A percentile compares a stretch with the other conserved stretches of the same genome.
These are phyloP conservation scores for Neodiprion lecontei DNA, from an alignment of 1,140 invertebrate genomes.

Conservation along the genomic window DNA sequence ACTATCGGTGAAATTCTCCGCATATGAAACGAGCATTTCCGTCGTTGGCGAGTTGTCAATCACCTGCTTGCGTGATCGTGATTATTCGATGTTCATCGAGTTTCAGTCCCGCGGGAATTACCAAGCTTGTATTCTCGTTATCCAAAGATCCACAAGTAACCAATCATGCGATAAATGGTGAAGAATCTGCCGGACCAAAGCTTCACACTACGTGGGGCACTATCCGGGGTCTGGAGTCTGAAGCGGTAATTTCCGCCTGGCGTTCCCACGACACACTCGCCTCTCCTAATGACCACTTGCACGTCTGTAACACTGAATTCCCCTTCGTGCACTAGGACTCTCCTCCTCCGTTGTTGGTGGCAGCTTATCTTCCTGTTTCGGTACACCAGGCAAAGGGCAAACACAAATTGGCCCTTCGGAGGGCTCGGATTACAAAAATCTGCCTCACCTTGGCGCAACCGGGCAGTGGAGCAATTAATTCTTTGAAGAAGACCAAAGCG, in stretches of 20 bases:
- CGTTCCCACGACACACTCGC: constrained; percentile 6
- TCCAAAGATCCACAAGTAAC: too few species aligned
- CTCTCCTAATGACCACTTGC: neutral
- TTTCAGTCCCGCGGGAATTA: too few species aligned
- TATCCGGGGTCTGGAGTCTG: neutral
- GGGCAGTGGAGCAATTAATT: neutral
- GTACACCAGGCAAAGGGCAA: neutral
- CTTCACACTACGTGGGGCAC: too few species aligned
- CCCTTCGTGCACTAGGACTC: constrained; percentile 1
- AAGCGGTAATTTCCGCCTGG: neutral
- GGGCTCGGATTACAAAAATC: neutral
- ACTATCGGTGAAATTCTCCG: neutral
- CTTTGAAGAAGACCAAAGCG: neutral
- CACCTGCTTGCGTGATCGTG: too few species aligned
- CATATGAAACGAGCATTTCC: too few species aligned
- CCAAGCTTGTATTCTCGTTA: too few species aligned
- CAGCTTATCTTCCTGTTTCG: neutral
- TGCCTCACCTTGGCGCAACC: neutral
- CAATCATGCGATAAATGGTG: too few species aligned
- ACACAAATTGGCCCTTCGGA: neutral
- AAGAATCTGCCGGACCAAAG: too few species aligned
- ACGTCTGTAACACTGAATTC: neutral
- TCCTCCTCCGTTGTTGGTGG: neutral
- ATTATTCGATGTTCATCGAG: too few species aligned
- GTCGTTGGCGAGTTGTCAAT: too few species aligned